phyloP scores from a whole-genome alignment of 2,888 invertebrate species.

The Eupithecia subumbrata region DNA sequence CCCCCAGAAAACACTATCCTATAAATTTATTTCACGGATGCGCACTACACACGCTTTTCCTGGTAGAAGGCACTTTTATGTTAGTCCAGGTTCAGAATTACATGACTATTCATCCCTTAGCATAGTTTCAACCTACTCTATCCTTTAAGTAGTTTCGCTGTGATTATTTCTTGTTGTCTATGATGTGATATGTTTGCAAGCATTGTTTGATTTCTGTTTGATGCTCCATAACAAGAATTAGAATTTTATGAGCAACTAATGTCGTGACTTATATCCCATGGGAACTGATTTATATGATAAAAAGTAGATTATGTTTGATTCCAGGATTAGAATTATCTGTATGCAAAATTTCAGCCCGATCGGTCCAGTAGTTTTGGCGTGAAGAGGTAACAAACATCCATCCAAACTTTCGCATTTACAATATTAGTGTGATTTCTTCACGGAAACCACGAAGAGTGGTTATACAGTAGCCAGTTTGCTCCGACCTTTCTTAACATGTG shows the following conservation, averaged over 20 bases:
- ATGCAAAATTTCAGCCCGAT: too few species aligned
- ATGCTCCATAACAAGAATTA: background rate
- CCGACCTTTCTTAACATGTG: slow-evolving; percentile 4
- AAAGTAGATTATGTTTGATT: too few species aligned
- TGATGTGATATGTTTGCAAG: background rate
- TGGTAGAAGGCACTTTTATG: background rate
- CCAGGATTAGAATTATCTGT: too few species aligned
- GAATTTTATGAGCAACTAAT: background rate
- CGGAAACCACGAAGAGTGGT: background rate
- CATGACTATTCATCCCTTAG: too few species aligned
- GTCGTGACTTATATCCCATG: too few species aligned
- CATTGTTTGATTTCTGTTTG: background rate
- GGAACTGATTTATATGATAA: too few species aligned
- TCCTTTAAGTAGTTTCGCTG: background rate
- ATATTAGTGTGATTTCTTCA: too few species aligned
- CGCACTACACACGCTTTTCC: background rate
- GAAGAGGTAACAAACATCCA: too few species aligned
- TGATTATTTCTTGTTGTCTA: background rate
- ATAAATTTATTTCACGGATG: background rate
- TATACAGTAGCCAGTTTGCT: slow-evolving; percentile 7
- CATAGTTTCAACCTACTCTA: background rate
- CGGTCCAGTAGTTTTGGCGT: too few species aligned
- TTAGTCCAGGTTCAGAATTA: background rate
- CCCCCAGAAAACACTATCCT: background rate
- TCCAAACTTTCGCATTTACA: too few species aligned